Base-by-base conservation (phyloP, 2,888 invertebrate genomes). In the Dynastes tityus region DNA sequence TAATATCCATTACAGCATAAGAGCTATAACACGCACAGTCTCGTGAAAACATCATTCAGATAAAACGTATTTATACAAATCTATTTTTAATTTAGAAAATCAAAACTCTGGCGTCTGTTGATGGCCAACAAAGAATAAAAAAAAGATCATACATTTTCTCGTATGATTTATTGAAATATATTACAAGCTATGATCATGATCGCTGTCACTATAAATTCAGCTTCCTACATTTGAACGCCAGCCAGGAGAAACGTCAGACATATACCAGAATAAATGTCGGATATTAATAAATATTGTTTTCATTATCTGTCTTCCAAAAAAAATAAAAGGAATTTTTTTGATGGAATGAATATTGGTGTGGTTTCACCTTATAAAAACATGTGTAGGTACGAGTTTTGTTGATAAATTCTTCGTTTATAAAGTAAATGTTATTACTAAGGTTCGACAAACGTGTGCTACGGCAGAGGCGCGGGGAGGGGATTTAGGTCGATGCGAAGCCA, bases 191-290 rank as follows among this genome's bases (percentile, higher is more conserved):
- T 37, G n/a, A 63, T 29, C 27, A 32, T 13, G 32, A 40, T 40
- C 65, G 65, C 9, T 16, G 4, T 13, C 11, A 45, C 40, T 27
- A 68, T 68, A 68, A 51, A 68, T 49, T 49, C 8, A 11, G 11
- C 22, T 51, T 68, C 49, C 22, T 16, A 68, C 22, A 68, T 68
- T 68, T 68, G 67, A 68, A 68, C 49, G 29, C 5, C 27, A 37
- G 67, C 67, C 67, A 68, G 67, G 49, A 67, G 45, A 67, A 27
- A 9, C 45, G 11, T 16, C 8, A 27, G 22, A 49, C 22, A 22
- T 68, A 45, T 45, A 65, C 22, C 2, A 27, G 27, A 61, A 61
- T 29, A 27, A 61, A 61, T 27, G 61, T 61, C 9, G 0, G 53
- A n/a, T 29, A 27, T 29, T 61, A 61, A 61, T 61, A 61, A 61